Conservation (phyloP, 2,888 invertebrate species). For the Elaeidobius kamerunicus region DNA sequence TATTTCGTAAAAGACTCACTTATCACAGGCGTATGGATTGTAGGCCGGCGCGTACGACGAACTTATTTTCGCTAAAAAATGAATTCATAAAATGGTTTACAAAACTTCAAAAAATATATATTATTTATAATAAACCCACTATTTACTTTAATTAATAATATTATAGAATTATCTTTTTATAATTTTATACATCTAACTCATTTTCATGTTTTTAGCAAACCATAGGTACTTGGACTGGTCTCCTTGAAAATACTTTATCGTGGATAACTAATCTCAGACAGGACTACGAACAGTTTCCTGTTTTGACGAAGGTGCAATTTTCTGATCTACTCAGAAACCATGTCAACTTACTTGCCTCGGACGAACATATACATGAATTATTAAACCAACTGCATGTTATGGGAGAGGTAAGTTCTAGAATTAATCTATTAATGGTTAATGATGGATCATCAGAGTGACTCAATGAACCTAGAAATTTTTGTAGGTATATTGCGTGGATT, state of each 20-base stretch:
- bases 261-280: constrained; percentile 55
- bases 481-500: constrained; percentile 49
- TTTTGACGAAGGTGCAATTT: constrained; percentile 59
- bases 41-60: no score
- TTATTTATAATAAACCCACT: no score
- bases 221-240: constrained; percentile 53
- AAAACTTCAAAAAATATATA: constrained; percentile 16
- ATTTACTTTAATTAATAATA: no score
- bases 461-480: no score
- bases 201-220: constrained; percentile 43
- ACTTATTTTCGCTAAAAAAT: no score
- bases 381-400: constrained; percentile 62
- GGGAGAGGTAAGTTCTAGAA: constrained; percentile 56
- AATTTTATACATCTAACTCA: no score
- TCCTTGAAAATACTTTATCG: constrained; percentile 56
- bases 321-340: constrained; percentile 55
- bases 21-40: no score
- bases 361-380: constrained; percentile 61
- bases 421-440: constrained; percentile 7
- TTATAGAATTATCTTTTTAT: no score
- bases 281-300: constrained; percentile 57
- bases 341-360: constrained; percentile 63
- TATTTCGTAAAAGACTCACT: no score
- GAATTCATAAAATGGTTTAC: no score
- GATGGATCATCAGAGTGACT: no score